phyloP scores from a whole-genome alignment of 2,113 vertebrate genomes.

The Sus scrofa region T2T-Sscrofa CM000819.6:112631001-112631500 shows the following conservation, averaged over 20 bases:
- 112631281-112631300: not conserved
- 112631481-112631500: not conserved
- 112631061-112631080: not conserved
- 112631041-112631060: not conserved
- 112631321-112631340: not conserved
- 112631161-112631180: not conserved
- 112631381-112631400: not conserved
- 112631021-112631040: not conserved
- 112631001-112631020: not conserved
- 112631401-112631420: not conserved
- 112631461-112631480: not conserved
- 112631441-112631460: not conserved
- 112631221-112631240: not conserved
- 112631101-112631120: not conserved
- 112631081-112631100: not conserved
- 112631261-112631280: not conserved
- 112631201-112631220: not conserved
- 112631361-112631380: not conserved
- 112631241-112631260: not conserved
- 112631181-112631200: not conserved
- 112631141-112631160: not conserved
- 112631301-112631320: not conserved
- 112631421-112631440: not conserved
- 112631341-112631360: not conserved
- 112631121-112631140: too few species aligned